phyloP scores from a whole-genome alignment of 2,888 invertebrate species.

The Allygus modestus region DNA sequence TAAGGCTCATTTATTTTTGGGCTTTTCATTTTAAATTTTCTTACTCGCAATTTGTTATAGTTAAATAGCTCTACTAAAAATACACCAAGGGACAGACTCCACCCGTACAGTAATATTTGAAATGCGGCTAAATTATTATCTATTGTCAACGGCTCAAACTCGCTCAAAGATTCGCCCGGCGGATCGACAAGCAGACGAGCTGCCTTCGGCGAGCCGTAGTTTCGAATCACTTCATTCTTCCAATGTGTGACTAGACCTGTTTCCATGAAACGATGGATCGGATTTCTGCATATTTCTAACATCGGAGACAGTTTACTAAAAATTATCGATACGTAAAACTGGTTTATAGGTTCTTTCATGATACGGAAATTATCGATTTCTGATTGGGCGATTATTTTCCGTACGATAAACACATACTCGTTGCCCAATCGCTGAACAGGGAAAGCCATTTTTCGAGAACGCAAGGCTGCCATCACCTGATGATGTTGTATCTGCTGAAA shows the following conservation, averaged over 20 bases:
- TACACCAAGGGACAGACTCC: background rate
- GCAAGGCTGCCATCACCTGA: background rate
- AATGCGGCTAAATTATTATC: slow-evolving; percentile 19
- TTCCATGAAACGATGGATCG: background rate
- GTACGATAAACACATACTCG: background rate
- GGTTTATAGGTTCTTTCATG: slow-evolving; percentile 8
- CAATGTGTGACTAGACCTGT: background rate
- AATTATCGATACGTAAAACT: slow-evolving; percentile 14
- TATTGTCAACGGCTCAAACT: slow-evolving; percentile 11
- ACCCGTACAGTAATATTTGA: slow-evolving; percentile 2
- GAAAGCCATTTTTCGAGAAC: background rate
- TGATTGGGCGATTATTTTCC: background rate
- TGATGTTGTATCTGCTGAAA: background rate
- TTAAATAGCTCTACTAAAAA: background rate
- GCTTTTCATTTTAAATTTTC: background rate
- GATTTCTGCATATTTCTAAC: background rate
- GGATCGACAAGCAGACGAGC: background rate
- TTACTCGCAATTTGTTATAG: background rate
- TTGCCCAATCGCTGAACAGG: background rate
- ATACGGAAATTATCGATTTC: background rate
- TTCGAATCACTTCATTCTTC: slow-evolving; percentile 26
- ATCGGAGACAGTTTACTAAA: slow-evolving; percentile 22
- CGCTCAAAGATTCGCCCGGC: background rate
- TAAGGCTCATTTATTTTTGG: background rate
- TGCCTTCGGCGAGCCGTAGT: background rate